Percentiles rank a stretch among this genome's conserved stretches.
phyloP scores from a whole-genome alignment of 2,888 invertebrate species.

The Ephialtes manifestator region DNA sequence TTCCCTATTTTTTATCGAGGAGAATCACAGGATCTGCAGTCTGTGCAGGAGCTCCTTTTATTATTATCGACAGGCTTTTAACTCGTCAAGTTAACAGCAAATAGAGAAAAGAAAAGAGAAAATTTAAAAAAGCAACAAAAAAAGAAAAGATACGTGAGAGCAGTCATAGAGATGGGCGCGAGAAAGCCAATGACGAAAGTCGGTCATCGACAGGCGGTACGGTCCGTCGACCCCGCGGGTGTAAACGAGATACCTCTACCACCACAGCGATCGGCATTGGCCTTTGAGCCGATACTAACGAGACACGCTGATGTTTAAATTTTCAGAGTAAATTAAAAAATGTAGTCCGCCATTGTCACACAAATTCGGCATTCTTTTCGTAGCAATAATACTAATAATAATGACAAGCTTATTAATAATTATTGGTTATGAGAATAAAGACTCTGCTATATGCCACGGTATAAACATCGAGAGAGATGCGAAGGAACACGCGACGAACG shows the following conservation, averaged over 20 bases:
- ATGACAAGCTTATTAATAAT: too few species aligned
- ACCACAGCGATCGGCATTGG: not conserved
- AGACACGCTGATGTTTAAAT: not conserved
- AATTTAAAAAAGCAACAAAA: not conserved
- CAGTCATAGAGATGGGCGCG: conserved; percentile 66
- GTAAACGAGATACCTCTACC: not conserved
- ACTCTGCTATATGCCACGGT: too few species aligned
- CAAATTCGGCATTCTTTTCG: too few species aligned
- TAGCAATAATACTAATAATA: too few species aligned
- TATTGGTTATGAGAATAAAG: too few species aligned
- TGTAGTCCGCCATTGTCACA: too few species aligned
- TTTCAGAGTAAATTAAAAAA: too few species aligned
- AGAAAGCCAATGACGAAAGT: conserved; percentile 81
- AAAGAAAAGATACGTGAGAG: conserved; percentile 41
- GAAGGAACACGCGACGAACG: conserved; percentile 48
- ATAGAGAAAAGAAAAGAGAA: not conserved
- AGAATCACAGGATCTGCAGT: not conserved
- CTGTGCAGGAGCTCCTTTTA: not conserved
- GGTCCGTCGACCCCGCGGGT: conserved; percentile 70
- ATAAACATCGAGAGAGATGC: not conserved
- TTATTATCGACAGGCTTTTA: not conserved
- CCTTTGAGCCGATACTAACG: conserved; percentile 19
- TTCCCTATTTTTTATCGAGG: conserved; percentile 32
- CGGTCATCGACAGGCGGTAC: conserved; percentile 76
- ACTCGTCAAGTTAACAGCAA: not conserved